phyloP scores from a whole-genome alignment of 2,113 vertebrate genomes.

The Corythoichthys intestinalis region DNA sequence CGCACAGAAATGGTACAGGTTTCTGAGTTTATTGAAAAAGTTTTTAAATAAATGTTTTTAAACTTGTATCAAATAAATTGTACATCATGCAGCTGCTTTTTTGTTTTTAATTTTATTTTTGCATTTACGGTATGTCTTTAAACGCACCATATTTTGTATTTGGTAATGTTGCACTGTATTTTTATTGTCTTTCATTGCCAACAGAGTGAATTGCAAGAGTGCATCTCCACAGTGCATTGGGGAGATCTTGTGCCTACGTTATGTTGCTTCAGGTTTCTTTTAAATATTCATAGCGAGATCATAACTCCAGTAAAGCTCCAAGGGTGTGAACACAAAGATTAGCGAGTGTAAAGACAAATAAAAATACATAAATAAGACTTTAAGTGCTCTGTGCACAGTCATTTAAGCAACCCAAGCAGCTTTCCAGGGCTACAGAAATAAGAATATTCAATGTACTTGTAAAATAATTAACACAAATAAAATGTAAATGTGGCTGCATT shows the following conservation, averaged over 20 bases:
- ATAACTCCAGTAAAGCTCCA: constrained; percentile 1
- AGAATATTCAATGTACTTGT: neutral
- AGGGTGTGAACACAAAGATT: neutral
- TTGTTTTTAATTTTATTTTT: neutral
- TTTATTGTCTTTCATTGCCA: constrained; percentile 1
- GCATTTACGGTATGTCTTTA: neutral
- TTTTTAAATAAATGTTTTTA: neutral
- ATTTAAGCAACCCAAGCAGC: neutral
- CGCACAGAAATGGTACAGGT: neutral
- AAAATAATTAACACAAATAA: neutral
- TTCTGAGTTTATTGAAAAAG: neutral
- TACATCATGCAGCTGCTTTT: neutral
- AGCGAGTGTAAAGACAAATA: constrained; percentile 7
- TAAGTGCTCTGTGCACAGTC: neutral
- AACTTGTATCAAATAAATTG: neutral
- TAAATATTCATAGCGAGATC: constrained; percentile 7
- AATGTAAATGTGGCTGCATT: neutral
- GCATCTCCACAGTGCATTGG: neutral
- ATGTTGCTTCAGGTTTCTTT: neutral
- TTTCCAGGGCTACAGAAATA: neutral
- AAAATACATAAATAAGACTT: constrained; percentile 4
- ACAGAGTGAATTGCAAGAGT: neutral
- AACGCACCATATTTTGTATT: neutral
- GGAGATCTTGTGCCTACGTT: neutral
- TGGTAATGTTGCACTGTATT: neutral